Base-by-base conservation (phyloP, 2,797 vertebrate genomes). In the Philypnodon macrostomus region DNA sequence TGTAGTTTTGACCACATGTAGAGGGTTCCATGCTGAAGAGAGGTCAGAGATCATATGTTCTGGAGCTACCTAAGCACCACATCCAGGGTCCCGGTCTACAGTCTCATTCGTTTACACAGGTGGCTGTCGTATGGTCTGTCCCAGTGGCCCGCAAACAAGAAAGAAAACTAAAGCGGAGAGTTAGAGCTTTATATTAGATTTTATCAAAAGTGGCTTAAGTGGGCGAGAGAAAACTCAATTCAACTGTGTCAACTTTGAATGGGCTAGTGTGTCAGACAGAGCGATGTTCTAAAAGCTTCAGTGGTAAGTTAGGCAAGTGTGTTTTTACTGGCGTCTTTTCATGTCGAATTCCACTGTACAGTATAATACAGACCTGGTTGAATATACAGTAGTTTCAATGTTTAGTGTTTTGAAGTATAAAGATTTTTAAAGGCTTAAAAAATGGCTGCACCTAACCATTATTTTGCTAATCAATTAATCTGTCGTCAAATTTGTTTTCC, bases 71-170 rank as follows among this genome's bases (percentile, higher is more conserved):
- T 61, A 55, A 67, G 72, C 53, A 55, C 60, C 29, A 19, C 53
- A 79, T n/a, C 61, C 63, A 78, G 62, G 73, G 72, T 67, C 67
- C 69, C 67, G 71, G 73, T 73, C 73, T 73, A 69, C 62, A 61
- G 49, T 49, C 54, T 26, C 32, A 39, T 12, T 41, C 53, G 65
- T 87, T 88, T 85, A 83, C 79, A 85, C 86, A 88, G 86, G 78
- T 88, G 85, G 84, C 70, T 54, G 63, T 85, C 84, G 79, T 65
- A 80, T 88, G 83, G 50, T 33, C 32, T 4, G 23, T 30, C 54
- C 47, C 19, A 0, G 3, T 18, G 32, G 47, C 44, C 15, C 30
- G 58, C 37, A 33, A 14, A 24, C 46, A 53, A 58, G 32, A 6
- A 21, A 42, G 47, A 53, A 27, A 44, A 34, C 52, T 46, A 24